Evolutionary conservation across 1,140 invertebrate genomes (phyloP), one percentile per base, ranked within the genome.

Genomic region (Coelopa frigida): DNA sequence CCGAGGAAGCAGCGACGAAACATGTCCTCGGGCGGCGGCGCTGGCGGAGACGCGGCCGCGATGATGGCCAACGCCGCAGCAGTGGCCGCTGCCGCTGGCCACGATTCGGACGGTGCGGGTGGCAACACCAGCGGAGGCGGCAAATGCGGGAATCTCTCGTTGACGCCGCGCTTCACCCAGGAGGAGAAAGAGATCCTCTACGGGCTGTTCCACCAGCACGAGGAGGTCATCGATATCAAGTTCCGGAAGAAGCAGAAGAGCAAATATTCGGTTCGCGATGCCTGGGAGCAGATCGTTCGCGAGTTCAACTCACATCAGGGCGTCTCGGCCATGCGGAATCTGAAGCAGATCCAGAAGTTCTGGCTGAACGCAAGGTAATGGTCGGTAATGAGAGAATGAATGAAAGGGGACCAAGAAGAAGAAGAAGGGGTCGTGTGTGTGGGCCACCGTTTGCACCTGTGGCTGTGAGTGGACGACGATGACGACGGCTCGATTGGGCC

Each of bases 271-370:
- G 61, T 69, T 27, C 62, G 66, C 5, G 61, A 69, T 29, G 59
- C 63, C 31, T 69, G 66, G 66, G 61, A 69, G 24, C 56, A 61
- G 38, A 69, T 69, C 20, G 60, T 68, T 11, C 54, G 57, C 5
- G 60, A 66, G 40, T 69, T 66, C 35, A 69, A 69, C 18, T 57
- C 57, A 37, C 52, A 68, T 47, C 56, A 62, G 14, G 46, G 59
- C 38, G 61, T 64, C 5, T 62, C 51, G 35, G 56, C 57, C 21
- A 50, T 59, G 59, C 52, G 66, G 5, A 67, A 66, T 42, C 48
- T 69, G 12, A 69, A 69, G 48, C 66, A 69, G 49, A 62, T 69
- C 5, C 65, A 69, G 35, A 69, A 69, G 49, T 69, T 69, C 40
- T 69, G 66, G 66, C 49, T 69, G 3, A 69, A 69, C 44, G 63